phyloP scores from a whole-genome alignment of 2,888 invertebrate genomes.

The Cacoxenus indagator region DNA sequence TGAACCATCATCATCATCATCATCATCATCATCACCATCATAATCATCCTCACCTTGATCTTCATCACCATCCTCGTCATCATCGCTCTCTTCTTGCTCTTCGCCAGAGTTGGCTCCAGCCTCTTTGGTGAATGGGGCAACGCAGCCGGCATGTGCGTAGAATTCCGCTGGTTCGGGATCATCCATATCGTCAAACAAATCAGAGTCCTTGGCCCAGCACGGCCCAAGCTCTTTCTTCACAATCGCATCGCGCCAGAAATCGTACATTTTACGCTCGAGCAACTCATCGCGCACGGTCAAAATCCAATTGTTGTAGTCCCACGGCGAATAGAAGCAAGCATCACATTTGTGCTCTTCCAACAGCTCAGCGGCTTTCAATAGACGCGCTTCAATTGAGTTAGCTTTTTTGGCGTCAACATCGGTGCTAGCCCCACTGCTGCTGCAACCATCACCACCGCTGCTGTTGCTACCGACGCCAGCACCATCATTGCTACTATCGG shows the following conservation, averaged over 20 bases:
- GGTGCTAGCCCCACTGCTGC: too few relatives aligned
- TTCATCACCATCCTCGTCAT: not conserved
- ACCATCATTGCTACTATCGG: not conserved
- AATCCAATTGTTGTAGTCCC: slow-evolving; percentile 63
- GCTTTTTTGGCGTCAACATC: not conserved
- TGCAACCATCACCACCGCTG: too few relatives aligned
- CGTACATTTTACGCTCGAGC: slow-evolving; percentile 43
- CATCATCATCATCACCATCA: not conserved
- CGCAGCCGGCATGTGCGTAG: slow-evolving; percentile 55
- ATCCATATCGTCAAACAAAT: slow-evolving; percentile 54
- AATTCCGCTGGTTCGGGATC: slow-evolving; percentile 56
- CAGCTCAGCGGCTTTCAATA: slow-evolving; percentile 53
- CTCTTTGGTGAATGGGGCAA: slow-evolving; percentile 43
- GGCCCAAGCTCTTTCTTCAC: slow-evolving; percentile 55
- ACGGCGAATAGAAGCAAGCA: slow-evolving; percentile 60
- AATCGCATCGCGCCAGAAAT: slow-evolving; percentile 56
- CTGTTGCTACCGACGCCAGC: not conserved
- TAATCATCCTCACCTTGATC: not conserved
- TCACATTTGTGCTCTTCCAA: slow-evolving; percentile 68
- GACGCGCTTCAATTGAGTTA: slow-evolving; percentile 34
- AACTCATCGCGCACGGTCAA: slow-evolving; percentile 51
- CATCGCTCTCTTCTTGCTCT: not conserved
- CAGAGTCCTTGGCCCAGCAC: slow-evolving; percentile 57
- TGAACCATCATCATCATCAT: not conserved
- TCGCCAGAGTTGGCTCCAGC: not conserved